A percentile compares a stretch with the other conserved stretches of the same genome.
These are phyloP conservation scores for Microtus richardsoni DNA, from an alignment of 2,113 vertebrate species.

Conservation along the genomic window DNA sequence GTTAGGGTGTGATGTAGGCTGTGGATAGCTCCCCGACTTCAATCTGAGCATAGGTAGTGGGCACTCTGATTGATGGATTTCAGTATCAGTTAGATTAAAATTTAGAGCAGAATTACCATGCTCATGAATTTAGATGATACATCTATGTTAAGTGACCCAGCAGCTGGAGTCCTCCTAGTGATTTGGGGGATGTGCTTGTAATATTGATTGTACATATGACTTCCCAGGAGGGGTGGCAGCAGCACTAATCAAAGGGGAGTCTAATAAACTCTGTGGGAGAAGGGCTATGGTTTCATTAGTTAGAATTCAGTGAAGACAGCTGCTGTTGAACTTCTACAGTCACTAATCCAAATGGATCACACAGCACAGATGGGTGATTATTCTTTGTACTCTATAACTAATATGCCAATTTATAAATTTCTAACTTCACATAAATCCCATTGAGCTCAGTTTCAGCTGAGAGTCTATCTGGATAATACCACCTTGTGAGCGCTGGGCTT, in stretches of 20 bases:
- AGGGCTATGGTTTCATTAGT: conserved; percentile 71
- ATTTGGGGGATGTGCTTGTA: not conserved
- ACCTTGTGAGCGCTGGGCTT: conserved; percentile 61
- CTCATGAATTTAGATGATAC: conserved; percentile 69
- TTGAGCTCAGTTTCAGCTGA: conserved; percentile 57
- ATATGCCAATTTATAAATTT: conserved; percentile 79
- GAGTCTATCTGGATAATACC: conserved; percentile 39
- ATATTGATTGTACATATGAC: conserved; percentile 60
- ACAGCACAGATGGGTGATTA: conserved; percentile 75
- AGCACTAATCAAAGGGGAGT: conserved; percentile 73
- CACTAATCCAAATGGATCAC: conserved; percentile 73
- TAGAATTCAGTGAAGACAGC: conserved; percentile 65
- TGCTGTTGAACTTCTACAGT: conserved; percentile 67
- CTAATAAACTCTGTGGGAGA: conserved; percentile 79
- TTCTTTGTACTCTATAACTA: conserved; percentile 71
- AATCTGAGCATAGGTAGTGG: not conserved
- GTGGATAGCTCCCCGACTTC: not conserved
- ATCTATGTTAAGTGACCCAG: conserved; percentile 68
- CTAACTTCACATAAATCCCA: conserved; percentile 73
- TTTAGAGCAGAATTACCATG: conserved; percentile 50
- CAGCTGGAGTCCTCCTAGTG: conserved; percentile 61
- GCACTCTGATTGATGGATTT: conserved; percentile 63
- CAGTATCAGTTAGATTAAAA: conserved; percentile 70
- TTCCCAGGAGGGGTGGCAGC: conserved; percentile 32
- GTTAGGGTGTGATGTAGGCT: conserved; percentile 48